Evolutionary conservation across 2,113 vertebrate species (phyloP), one percentile per base, ranked within the genome.

Genomic region (Chloroceryle aenea): DNA sequence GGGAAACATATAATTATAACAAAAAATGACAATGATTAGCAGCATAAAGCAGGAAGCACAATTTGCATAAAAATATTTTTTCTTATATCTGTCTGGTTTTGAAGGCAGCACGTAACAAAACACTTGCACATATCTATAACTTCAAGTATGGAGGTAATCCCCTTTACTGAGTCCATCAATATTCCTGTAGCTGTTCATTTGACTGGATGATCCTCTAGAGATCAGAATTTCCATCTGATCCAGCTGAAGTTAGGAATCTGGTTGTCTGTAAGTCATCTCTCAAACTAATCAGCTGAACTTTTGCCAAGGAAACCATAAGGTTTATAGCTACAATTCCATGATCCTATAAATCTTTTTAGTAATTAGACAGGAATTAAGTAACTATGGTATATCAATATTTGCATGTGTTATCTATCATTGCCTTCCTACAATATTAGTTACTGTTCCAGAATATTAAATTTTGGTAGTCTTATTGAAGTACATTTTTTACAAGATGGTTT

Each of bases 1-100:
- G 91, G 78, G 45, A 96, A 95, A 88, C 72, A 92, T 52, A 86
- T 42, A 96, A 80, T 92, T 88, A 74, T 34, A 86, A 77, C 78
- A 80, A 74, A 74, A 97, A 94, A 95, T 63, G 9, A 73, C 75
- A 71, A 80, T 55, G 55, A 94, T 96, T 86, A 93, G 38, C 52
- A 77, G 85, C 82, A 78, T 91, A 63, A 84, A 93, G 32, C 29
- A 74, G 59, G 47, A 84, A 88, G 43, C 18, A 50, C 19, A 50
- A 50, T 86, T 90, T 81, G 55, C 72, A 88, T 90, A 22, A 52
- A 90, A 77, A 94, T 77, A 50, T 3, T 67, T 86, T 61, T 80
- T 34, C 47, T 23, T 34, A 4, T 0, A 8, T 66, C 36, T 63
- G 8, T 58, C 29, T 23, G 1, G 3, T 71, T 96, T 81, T 45